These are phyloP conservation scores for Marasmarcha lunaedactyla DNA, from an alignment of 2,888 invertebrate species.

Conservation along the genomic window DNA sequence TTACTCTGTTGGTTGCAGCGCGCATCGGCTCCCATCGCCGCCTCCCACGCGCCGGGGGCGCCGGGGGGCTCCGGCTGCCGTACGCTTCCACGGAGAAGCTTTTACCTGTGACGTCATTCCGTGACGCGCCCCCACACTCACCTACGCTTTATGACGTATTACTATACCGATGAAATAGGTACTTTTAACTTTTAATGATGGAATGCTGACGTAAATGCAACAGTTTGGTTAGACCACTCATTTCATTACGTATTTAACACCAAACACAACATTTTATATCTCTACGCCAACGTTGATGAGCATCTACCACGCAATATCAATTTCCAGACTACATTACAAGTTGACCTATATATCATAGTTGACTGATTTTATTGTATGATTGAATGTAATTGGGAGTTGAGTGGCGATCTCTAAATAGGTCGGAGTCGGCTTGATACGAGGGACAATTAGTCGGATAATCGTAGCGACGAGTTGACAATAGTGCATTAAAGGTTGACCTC, in stretches of 20 bases:
- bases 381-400: slow-evolving; percentile 5
- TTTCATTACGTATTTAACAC: no score
- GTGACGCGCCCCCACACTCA: slow-evolving; percentile 37
- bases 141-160: slow-evolving; percentile 48
- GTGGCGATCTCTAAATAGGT: no score
- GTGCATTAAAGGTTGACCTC: slow-evolving; percentile 9
- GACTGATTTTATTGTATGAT: slow-evolving; percentile 27
- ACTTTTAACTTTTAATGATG: no score
- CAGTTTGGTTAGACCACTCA: no score
- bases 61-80: slow-evolving; percentile 21
- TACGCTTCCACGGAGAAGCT: slow-evolving; percentile 23
- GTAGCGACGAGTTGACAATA: no score
- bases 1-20: neutral
- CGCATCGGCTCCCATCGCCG: no score
- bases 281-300: no score
- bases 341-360: slow-evolving; percentile 32
- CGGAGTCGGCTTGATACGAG: no score
- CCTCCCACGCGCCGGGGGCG: slow-evolving; percentile 24
- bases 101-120: slow-evolving; percentile 57
- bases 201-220: no score
- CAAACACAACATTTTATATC: no score
- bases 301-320: slow-evolving; percentile 33
- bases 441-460: no score
- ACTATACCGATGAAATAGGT: slow-evolving; percentile 18
- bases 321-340: slow-evolving; percentile 30